phyloP scores from a whole-genome alignment of 2,113 vertebrate species.

The Donacobius atricapilla region DNA sequence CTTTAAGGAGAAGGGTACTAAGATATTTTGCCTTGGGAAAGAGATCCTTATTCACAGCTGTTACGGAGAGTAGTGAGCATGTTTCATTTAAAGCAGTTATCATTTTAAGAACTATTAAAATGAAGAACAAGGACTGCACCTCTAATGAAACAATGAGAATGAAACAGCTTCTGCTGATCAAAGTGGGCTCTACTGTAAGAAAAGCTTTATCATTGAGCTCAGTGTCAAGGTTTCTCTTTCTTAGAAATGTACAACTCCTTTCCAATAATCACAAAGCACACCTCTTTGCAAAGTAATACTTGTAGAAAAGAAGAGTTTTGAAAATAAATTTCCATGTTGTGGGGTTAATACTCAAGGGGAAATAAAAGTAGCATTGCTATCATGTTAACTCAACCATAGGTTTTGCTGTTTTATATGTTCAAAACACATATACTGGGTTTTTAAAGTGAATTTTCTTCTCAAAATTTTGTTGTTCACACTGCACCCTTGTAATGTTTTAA shows the following conservation, averaged over 20 bases:
- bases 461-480: neutral
- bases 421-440: neutral
- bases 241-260: neutral
- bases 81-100: neutral
- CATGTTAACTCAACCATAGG: neutral
- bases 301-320: neutral
- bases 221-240: neutral
- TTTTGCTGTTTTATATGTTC: neutral
- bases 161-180: neutral
- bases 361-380: neutral
- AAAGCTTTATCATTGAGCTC: neutral
- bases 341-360: neutral
- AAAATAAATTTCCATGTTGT: neutral
- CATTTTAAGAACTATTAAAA: neutral
- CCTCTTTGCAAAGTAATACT: neutral
- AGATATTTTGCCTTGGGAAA: neutral
- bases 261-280: neutral
- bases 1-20: neutral
- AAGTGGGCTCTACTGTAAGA: neutral
- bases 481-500: neutral
- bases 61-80: neutral
- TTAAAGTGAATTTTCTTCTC: neutral
- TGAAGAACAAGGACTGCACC: neutral
- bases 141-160: neutral
- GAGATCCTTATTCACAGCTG: neutral